Base-by-base conservation (phyloP, 2,113 vertebrate genomes). In the Coregonus clupeaformis region DNA sequence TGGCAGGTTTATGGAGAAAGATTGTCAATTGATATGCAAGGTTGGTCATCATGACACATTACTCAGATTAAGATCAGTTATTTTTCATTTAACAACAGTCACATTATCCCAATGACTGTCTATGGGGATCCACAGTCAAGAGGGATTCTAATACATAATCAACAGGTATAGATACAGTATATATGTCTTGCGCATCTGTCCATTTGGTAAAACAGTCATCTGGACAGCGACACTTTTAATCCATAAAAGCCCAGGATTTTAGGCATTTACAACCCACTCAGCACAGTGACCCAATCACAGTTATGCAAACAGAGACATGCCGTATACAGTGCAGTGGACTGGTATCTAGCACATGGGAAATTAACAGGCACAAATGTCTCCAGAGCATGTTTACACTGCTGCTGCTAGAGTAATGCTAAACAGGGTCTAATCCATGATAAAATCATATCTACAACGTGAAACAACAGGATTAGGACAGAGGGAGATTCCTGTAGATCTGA, bases 321-420 rank as follows among this genome's bases (percentile, higher is more conserved):
- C 18, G 49, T 52, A 18, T 52, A 14, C 14, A 52, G 49, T 52
- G 49, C 49, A 52, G 49, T 52, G 49, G 49, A 5, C 12, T 52
- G 24, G 78, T 59, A 72, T 83, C 71, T 64, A 78, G 57, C 86
- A 82, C 80, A 3, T 73, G 90, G 89, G 90, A 91, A 90, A 91
- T 90, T 83, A 90, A 91, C 5, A 60, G 57, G 9, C 5, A 22
- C 5, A 60, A n/a, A 87, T 88, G 85, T 83, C 85, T 85, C 62
- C 88, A 87, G 85, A 91, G 79, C 69, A 67, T 27, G 55, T 71
- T 68, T 76, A 74, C 70, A 69, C 69, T 27, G 49, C 76, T 74
- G 86, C 87, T 81, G 78, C 72, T 78, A 18, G 57, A 16, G 16
- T 3, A 16, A 55, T 20, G 12, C 13, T 55, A 16, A 55, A 22